phyloP scores from a whole-genome alignment of 1,140 invertebrate genomes.

The Zophobas morio region DNA sequence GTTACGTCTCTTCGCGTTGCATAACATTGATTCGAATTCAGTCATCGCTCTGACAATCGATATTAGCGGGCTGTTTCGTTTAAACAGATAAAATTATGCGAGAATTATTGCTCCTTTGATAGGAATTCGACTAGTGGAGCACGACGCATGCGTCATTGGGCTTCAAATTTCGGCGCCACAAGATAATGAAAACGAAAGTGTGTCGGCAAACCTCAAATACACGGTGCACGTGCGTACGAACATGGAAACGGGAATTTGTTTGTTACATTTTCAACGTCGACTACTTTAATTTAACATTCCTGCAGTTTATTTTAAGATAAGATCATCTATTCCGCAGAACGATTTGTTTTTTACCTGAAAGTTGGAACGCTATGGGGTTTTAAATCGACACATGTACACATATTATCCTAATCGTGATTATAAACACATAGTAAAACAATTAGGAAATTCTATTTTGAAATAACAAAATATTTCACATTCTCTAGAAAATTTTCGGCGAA shows the following conservation, averaged over 20 bases:
- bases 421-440: too few species aligned
- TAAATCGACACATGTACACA: too few species aligned
- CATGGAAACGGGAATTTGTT: background rate
- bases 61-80: conserved; percentile 3
- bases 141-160: conserved; percentile 2
- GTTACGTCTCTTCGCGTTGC: conserved; percentile 54
- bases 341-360: too few species aligned
- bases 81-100: background rate
- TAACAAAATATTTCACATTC: too few species aligned
- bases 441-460: too few species aligned
- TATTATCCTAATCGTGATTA: too few species aligned
- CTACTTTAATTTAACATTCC: too few species aligned
- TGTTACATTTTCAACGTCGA: too few species aligned
- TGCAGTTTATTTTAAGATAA: too few species aligned
- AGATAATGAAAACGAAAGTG: conserved; percentile 42
- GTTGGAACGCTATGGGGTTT: too few species aligned
- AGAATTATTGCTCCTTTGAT: conserved; percentile 10
- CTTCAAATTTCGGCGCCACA: conserved; percentile 51
- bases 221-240: background rate
- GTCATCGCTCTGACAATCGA: conserved; percentile 23
- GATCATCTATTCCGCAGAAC: too few species aligned
- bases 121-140: background rate
- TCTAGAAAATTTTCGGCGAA: too few species aligned
- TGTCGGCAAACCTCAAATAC: background rate
- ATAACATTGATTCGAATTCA: conserved; percentile 54